Conservation (phyloP, 2,888 invertebrate species). For the Stenolophus ochropezus region DNA sequence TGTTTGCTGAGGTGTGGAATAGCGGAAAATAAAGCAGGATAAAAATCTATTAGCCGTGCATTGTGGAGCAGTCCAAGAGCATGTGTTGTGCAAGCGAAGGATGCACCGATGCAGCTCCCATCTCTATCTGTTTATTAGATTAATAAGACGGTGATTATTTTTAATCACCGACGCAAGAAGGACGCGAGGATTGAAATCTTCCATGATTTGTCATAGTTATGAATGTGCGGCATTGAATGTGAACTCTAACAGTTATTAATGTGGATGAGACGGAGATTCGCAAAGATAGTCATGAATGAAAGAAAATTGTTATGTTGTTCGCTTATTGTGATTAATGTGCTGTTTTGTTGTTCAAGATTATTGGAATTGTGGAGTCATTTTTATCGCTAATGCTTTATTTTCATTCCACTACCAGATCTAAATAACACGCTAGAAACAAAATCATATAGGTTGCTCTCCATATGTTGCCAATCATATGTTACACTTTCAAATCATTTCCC, state of each 20-base stretch:
- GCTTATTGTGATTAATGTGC: slow-evolving; percentile 31
- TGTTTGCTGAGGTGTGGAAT: not conserved
- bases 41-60: slow-evolving; percentile 15
- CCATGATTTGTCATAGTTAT: slow-evolving; percentile 48
- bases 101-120: slow-evolving; percentile 31
- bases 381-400: slow-evolving; percentile 27
- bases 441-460: not conserved
- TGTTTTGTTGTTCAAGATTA: slow-evolving; percentile 44
- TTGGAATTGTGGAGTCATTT: slow-evolving; percentile 25
- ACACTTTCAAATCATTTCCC: not conserved
- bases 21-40: not conserved
- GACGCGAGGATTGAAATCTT: slow-evolving; percentile 33
- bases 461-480: not conserved
- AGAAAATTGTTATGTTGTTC: slow-evolving; percentile 36
- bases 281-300: slow-evolving; percentile 45
- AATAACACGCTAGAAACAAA: not conserved
- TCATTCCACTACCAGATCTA: slow-evolving; percentile 10
- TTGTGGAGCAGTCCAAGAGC: slow-evolving; percentile 11
- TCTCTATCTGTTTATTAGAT: slow-evolving; percentile 40
- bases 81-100: slow-evolving; percentile 24
- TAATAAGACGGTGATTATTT: slow-evolving; percentile 50
- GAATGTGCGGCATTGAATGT: slow-evolving; percentile 38
- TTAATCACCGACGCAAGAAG: slow-evolving; percentile 48
- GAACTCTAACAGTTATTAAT: slow-evolving; percentile 36
- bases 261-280: slow-evolving; percentile 39